Evolutionary conservation across 1,140 invertebrate species (phyloP).

Genomic region (Conopomorpha cramerella): DNA sequence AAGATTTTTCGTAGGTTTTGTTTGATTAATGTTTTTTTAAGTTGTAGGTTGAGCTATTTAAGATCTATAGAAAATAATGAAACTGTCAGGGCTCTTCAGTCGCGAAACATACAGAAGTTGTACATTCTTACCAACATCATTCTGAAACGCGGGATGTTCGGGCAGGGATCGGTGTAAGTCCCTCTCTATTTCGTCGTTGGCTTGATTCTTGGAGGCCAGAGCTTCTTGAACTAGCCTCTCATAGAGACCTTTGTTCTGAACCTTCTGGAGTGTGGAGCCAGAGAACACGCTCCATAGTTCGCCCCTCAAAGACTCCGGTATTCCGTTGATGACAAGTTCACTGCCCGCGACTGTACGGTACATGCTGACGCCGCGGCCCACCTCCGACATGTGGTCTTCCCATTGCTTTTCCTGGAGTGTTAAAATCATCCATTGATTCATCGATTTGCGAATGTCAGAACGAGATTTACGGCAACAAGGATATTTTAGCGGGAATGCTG

Average conservation of each 20-base stretch:
- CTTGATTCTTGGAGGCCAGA: conserved; percentile 66
- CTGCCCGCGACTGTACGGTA: conserved; percentile 88
- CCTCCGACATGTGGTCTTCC: conserved; percentile 91
- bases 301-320: conserved; percentile 85
- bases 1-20: too few relatives aligned
- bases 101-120: not conserved
- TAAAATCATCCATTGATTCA: not conserved
- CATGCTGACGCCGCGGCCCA: conserved; percentile 90
- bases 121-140: conserved; percentile 63
- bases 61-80: too few relatives aligned
- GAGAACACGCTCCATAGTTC: conserved; percentile 97
- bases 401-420: conserved; percentile 72
- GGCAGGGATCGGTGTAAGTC: conserved; percentile 96
- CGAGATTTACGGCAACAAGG: not conserved
- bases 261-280: conserved; percentile 64
- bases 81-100: too few relatives aligned
- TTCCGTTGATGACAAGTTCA: conserved; percentile 88
- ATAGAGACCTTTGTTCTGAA: conserved; percentile 84
- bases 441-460: too few relatives aligned
- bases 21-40: too few relatives aligned
- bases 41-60: too few relatives aligned
- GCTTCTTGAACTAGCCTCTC: conserved; percentile 81
- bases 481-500: not conserved
- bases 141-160: conserved; percentile 97
- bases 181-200: conserved; percentile 96